A percentile compares a stretch with the other conserved stretches of the same genome.
These are phyloP conservation scores for Hydrozoanthus gracilis DNA, from an alignment of 92 coral and sea anemone species.

Conservation along the genomic window DNA sequence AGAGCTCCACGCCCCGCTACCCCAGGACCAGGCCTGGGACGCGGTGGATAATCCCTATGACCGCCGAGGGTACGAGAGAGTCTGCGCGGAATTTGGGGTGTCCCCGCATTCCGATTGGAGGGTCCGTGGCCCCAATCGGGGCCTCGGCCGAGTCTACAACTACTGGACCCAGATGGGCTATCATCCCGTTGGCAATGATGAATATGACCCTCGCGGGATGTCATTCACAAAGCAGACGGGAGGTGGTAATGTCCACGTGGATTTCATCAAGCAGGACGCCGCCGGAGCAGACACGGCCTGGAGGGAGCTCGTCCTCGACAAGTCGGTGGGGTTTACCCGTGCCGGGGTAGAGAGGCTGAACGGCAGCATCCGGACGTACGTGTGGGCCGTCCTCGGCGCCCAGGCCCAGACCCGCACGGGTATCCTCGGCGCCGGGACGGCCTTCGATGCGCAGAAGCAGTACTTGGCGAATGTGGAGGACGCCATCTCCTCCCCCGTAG, in stretches of 20 bases:
- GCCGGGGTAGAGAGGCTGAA: not conserved
- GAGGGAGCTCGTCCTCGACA: constrained; percentile 1
- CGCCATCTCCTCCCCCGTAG: not conserved
- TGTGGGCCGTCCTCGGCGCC: constrained; percentile 15
- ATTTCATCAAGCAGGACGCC: constrained; percentile 7
- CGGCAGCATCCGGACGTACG: constrained; percentile 21
- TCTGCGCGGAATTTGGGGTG: constrained; percentile 7
- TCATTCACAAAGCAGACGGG: not conserved
- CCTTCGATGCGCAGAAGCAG: not conserved
- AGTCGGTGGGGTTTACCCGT: constrained; percentile 15
- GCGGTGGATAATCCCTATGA: not conserved
- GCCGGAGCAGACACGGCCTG: constrained; percentile 10
- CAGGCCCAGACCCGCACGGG: constrained; percentile 1
- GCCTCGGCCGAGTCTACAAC: not conserved
- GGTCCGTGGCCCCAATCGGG: not conserved
- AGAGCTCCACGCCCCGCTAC: not conserved
- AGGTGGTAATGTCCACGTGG: not conserved
- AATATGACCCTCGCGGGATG: not conserved
- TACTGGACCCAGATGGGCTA: not conserved
- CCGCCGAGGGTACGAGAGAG: not conserved
- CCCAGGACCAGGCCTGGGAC: not conserved
- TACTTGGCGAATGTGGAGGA: not conserved
- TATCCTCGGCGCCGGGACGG: not conserved
- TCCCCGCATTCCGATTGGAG: not conserved
- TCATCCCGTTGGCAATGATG: not conserved